Base-by-base conservation (phyloP, 2,888 invertebrate genomes). In the Trilocha varians region DNA sequence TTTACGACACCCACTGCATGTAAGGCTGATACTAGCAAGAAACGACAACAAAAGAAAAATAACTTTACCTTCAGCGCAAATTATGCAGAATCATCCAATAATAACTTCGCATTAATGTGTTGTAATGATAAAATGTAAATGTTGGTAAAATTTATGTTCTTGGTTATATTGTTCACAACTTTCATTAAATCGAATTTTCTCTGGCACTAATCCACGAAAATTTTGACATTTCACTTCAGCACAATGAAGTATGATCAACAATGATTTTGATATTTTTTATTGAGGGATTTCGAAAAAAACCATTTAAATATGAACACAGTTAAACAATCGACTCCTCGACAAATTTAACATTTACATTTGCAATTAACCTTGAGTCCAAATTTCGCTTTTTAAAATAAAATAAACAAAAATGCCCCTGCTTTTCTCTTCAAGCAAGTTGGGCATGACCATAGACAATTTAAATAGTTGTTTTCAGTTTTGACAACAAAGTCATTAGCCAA, bases 151-250 rank as follows among this genome's bases (percentile, higher is more conserved):
- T 54, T 62, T 66, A 63, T 74, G 65, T 58, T 50, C 57, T 59
- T 46, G 51, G 59, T 56, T 57, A 53, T 57, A 57, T 25, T 18
- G 64, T 73, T 68, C 67, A 67, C 67, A 63, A 59, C 55, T 70
- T 70, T 67, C 68, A 67, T 62, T 52, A 49, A 57, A 63, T 58
- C 62, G 70, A 68, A 67, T 65, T 65, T 70, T 67, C 64, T 66
- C 64, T 80, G 77, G 78, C 82, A 78, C 64, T 48, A 70, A 63
- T 78, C 77, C 76, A 80, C 73, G 65, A 72, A 77, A 76, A 74
- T 68, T 78, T 74, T 85, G 85, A 85, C 84, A 72, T 79, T 78
- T 78, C 76, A 74, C 72, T 61, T 69, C 67, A 67, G 57, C 57
- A 57, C 58, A 63, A 61, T 61, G 53, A 59, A 55, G 52, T 49